These are phyloP conservation scores for Lasiurus cinereus DNA, from an alignment of 2,113 vertebrate genomes.

Conservation along the genomic window DNA sequence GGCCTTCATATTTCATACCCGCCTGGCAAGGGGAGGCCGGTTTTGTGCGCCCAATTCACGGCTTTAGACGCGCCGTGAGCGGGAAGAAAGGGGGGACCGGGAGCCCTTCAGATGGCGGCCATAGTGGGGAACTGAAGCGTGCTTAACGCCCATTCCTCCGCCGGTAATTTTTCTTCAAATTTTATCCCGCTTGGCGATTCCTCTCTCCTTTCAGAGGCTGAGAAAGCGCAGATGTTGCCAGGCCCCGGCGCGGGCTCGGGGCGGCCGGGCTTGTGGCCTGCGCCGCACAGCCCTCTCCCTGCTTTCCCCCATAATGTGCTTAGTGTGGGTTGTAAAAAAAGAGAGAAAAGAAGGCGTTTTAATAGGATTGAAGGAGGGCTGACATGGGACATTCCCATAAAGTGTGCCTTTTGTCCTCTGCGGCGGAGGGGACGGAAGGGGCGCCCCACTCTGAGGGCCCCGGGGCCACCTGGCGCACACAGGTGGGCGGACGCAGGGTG, in stretches of 20 bases:
- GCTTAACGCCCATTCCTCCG: slow-evolving; percentile 89
- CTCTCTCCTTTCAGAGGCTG: slow-evolving; percentile 89
- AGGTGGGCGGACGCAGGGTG: slow-evolving; percentile 78
- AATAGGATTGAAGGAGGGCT: slow-evolving; percentile 74
- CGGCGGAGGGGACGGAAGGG: slow-evolving; percentile 54
- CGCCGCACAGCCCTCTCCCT: slow-evolving; percentile 54
- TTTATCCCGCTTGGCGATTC: slow-evolving; percentile 90
- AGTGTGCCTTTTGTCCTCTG: slow-evolving; percentile 73
- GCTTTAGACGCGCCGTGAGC: slow-evolving; percentile 91
- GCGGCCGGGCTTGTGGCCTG: slow-evolving; percentile 71
- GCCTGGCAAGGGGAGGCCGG: slow-evolving; percentile 89
- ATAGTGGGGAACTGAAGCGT: slow-evolving; percentile 90
- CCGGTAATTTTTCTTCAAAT: slow-evolving; percentile 91
- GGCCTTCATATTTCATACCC: slow-evolving; percentile 95
- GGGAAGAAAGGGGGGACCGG: slow-evolving; percentile 88
- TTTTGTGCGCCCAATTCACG: slow-evolving; percentile 92
- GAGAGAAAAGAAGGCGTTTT: slow-evolving; percentile 65
- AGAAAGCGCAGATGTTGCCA: slow-evolving; percentile 90
- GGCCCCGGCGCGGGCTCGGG: slow-evolving; percentile 84
- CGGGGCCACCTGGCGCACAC: slow-evolving; percentile 61
- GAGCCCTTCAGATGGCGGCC: slow-evolving; percentile 89
- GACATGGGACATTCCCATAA: slow-evolving; percentile 82
- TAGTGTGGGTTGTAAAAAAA: not conserved
- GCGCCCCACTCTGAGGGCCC: not conserved
- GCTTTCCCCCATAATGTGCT: slow-evolving; percentile 6